Conservation (phyloP, 2,113 vertebrate species). For the Hydrochoerus hydrochaeris region DNA sequence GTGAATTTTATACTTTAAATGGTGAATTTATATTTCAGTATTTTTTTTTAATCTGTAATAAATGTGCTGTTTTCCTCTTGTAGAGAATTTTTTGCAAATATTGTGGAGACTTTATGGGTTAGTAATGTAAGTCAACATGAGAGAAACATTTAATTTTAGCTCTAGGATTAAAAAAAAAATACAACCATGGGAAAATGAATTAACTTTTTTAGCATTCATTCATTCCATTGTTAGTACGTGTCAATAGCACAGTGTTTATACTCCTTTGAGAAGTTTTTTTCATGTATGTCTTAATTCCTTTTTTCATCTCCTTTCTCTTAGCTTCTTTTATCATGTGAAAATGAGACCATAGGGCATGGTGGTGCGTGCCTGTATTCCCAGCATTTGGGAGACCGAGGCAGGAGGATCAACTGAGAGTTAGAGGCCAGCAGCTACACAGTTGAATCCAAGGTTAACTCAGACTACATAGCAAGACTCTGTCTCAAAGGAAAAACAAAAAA, state of each 20-base stretch:
- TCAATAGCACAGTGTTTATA: background rate
- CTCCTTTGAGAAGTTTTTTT: background rate
- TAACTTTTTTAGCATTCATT: background rate
- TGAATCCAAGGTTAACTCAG: background rate
- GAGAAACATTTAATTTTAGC: background rate
- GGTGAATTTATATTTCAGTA: constrained; percentile 26
- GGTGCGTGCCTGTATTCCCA: background rate
- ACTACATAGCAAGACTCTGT: background rate
- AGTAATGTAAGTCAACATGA: constrained; percentile 3
- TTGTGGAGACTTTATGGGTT: background rate
- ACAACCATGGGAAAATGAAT: background rate
- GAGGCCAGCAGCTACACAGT: background rate
- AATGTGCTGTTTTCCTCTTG: background rate
- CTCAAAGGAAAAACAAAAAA: background rate
- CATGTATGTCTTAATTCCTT: background rate
- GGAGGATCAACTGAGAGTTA: background rate
- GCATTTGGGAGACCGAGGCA: background rate
- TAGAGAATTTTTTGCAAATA: background rate
- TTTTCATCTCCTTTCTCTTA: background rate
- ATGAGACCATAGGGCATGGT: background rate
- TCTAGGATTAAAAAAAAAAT: constrained; percentile 40
- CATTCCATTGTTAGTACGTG: background rate
- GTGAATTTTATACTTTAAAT: background rate
- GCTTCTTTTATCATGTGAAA: background rate
- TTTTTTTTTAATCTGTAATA: constrained; percentile 1